Evolutionary conservation across 2,113 vertebrate species (phyloP).

Genomic region (Centropristis striata): DNA sequence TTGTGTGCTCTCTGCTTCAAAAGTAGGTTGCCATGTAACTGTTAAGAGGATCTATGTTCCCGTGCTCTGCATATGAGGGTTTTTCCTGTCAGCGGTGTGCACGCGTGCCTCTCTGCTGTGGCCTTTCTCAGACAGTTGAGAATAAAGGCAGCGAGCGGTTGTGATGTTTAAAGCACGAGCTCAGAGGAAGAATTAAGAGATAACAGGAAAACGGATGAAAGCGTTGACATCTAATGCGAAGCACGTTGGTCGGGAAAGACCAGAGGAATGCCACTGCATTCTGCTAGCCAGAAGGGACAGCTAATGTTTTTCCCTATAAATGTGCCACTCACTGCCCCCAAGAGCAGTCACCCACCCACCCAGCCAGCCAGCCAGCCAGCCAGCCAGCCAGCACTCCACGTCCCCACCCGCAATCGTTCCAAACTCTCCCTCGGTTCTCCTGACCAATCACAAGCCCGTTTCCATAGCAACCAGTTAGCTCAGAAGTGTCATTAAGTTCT

Average conservation of each 20-base stretch:
- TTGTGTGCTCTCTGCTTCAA: slow-evolving; percentile 33
- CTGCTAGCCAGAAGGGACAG: slow-evolving; percentile 28
- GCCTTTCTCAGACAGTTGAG: slow-evolving; percentile 20
- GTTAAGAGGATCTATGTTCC: slow-evolving; percentile 5
- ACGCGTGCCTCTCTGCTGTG: neutral
- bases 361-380: too few relatives aligned
- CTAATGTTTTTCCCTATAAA: slow-evolving; percentile 23
- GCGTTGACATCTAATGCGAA: slow-evolving; percentile 19
- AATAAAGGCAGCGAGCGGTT: slow-evolving; percentile 23
- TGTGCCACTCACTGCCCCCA: slow-evolving; percentile 42
- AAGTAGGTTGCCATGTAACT: slow-evolving; percentile 40
- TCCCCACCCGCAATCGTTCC: slow-evolving; percentile 61
- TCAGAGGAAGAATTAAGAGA: slow-evolving; percentile 14
- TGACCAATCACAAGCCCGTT: slow-evolving; percentile 81
- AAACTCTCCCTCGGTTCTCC: slow-evolving; percentile 67
- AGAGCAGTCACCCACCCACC: slow-evolving; percentile 30
- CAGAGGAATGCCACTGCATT: slow-evolving; percentile 55
- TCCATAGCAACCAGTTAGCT: slow-evolving; percentile 81
- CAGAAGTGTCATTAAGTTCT: slow-evolving; percentile 82
- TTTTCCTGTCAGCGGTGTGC: slow-evolving; percentile 14
- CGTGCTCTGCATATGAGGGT: slow-evolving; percentile 12
- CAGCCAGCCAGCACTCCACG: slow-evolving; percentile 37
- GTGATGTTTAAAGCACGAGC: slow-evolving; percentile 21
- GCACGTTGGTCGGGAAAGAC: slow-evolving; percentile 19
- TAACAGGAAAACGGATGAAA: slow-evolving; percentile 6